A percentile compares a stretch with the other conserved stretches of the same genome.
phyloP scores from a whole-genome alignment of 2,888 invertebrate genomes.

The Trissolcus brochymenae region DNA sequence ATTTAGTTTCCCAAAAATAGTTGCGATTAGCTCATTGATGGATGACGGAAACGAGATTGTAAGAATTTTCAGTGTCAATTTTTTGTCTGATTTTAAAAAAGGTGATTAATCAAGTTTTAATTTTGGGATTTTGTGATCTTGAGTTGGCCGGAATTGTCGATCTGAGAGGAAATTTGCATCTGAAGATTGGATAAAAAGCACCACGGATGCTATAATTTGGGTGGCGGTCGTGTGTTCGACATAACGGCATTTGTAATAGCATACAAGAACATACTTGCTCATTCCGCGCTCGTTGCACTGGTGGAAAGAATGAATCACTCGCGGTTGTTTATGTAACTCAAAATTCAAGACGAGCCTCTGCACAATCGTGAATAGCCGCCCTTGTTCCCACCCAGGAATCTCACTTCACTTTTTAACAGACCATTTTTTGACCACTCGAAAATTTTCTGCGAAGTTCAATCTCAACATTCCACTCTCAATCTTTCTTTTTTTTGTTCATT shows the following conservation, averaged over 20 bases:
- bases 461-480: not conserved
- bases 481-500: not conserved
- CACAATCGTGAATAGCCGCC: conserved; percentile 32
- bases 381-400: conserved; percentile 17
- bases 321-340: conserved; percentile 48
- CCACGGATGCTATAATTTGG: conserved; percentile 24
- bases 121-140: too few species aligned
- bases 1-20: too few species aligned
- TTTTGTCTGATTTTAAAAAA: not conserved
- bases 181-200: conserved; percentile 30
- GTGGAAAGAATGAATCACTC: conserved; percentile 50
- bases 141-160: too few species aligned
- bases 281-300: conserved; percentile 40
- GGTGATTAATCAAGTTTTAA: too few species aligned
- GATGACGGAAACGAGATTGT: too few species aligned
- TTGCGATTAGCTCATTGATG: too few species aligned
- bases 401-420: conserved; percentile 5
- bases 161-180: not conserved
- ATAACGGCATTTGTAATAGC: conserved; percentile 41
- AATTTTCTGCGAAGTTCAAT: conserved; percentile 1
- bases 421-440: conserved; percentile 6
- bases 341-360: conserved; percentile 40
- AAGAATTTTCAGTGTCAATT: too few species aligned
- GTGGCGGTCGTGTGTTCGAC: conserved; percentile 41
- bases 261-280: conserved; percentile 34